These are phyloP conservation scores for Hirundo rustica DNA, from an alignment of 2,797 vertebrate genomes.

Conservation along the genomic window DNA sequence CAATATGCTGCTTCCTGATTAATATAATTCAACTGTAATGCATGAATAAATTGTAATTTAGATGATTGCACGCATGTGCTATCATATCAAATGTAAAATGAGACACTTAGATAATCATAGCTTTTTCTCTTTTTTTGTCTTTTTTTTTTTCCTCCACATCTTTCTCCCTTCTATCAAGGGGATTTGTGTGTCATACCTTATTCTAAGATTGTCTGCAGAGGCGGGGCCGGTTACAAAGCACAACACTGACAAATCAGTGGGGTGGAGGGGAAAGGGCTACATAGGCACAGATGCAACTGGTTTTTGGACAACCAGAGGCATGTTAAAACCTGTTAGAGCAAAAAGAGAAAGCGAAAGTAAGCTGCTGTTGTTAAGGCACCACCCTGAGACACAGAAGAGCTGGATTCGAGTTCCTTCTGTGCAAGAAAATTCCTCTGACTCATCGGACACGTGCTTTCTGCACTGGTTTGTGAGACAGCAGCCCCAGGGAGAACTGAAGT, in stretches of 20 bases:
- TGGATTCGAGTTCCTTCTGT: background rate
- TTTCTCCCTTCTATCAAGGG: background rate
- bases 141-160: background rate
- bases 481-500: background rate
- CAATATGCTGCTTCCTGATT: constrained; percentile 49
- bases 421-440: constrained; percentile 16
- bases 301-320: background rate
- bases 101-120: constrained; percentile 49
- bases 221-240: background rate
- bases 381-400: background rate
- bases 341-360: constrained; percentile 48
- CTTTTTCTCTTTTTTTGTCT: background rate
- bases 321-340: background rate
- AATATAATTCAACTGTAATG: constrained; percentile 46
- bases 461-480: background rate
- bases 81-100: constrained; percentile 42
- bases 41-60: constrained; percentile 64
- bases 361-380: background rate
- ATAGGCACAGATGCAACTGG: background rate
- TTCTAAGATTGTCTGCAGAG: background rate
- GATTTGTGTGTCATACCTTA: background rate
- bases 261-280: background rate
- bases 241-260: rapidly evolving
- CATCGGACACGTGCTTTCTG: background rate
- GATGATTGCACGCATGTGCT: constrained; percentile 36